phyloP scores from a whole-genome alignment of 1,140 invertebrate genomes.

The Mesaphorura yosii region DNA sequence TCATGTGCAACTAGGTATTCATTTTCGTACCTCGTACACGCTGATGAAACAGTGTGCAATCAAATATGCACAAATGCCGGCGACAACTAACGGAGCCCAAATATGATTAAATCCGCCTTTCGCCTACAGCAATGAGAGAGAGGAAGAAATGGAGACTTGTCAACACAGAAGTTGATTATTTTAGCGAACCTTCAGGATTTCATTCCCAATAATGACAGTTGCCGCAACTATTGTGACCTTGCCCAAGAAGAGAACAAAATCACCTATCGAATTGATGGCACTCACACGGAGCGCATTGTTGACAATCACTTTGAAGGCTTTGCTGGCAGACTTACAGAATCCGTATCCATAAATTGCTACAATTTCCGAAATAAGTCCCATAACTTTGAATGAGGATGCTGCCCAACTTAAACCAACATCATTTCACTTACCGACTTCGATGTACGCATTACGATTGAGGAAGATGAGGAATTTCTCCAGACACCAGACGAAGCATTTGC shows the following conservation, averaged over 20 bases:
- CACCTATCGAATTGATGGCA: conserved; percentile 65
- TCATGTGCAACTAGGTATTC: not conserved
- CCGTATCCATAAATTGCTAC: conserved; percentile 57
- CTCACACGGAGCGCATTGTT: conserved; percentile 56
- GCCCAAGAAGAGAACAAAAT: conserved; percentile 61
- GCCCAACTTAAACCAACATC: too few species aligned
- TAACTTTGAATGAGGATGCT: too few species aligned
- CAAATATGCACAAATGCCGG: conserved; percentile 55
- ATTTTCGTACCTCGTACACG: conserved; percentile 63
- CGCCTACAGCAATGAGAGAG: conserved; percentile 37
- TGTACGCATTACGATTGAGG: conserved; percentile 63
- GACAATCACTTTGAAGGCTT: conserved; percentile 48
- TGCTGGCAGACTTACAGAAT: conserved; percentile 53
- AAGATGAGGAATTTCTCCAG: conserved; percentile 62
- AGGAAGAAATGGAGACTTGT: conserved; percentile 1
- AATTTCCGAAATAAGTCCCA: conserved; percentile 7
- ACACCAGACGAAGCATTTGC: conserved; percentile 59
- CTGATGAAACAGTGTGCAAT: conserved; percentile 63
- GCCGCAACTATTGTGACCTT: conserved; percentile 56
- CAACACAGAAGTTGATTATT: not conserved
- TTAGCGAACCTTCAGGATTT: conserved; percentile 47
- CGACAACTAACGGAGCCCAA: conserved; percentile 54
- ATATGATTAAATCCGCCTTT: conserved; percentile 51
- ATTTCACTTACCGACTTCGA: conserved; percentile 56
- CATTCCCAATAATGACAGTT: conserved; percentile 49